These are phyloP conservation scores for Rhynchopsitta pachyrhyncha DNA, from an alignment of 2,113 vertebrate species.

Conservation along the genomic window DNA sequence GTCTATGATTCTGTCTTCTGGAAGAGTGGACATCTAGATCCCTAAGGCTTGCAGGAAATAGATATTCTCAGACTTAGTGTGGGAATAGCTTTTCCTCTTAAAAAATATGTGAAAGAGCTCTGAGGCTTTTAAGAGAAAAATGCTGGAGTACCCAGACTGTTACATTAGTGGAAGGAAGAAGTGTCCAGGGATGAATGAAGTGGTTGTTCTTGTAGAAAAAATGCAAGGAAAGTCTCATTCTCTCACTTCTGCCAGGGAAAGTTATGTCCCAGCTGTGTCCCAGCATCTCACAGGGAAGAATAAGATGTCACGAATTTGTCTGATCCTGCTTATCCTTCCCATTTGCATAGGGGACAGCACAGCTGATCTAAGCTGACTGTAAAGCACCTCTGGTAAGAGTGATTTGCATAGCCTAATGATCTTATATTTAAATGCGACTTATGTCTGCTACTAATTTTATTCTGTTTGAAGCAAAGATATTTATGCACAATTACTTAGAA, in stretches of 20 bases:
- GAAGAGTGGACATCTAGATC: not conserved
- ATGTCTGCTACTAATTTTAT: not conserved
- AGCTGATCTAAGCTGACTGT: slow-evolving; percentile 40
- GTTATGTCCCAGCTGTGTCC: not conserved
- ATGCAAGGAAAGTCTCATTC: not conserved
- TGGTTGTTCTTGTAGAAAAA: not conserved
- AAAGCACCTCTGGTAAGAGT: slow-evolving; percentile 40
- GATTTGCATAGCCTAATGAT: slow-evolving; percentile 41
- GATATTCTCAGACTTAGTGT: not conserved
- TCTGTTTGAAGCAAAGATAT: slow-evolving; percentile 9
- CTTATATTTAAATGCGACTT: slow-evolving; percentile 40
- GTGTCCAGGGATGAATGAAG: not conserved
- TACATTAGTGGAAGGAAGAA: not conserved
- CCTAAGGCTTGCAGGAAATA: not conserved
- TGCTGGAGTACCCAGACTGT: not conserved
- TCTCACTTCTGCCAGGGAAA: not conserved
- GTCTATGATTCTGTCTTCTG: not conserved
- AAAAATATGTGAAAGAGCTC: not conserved
- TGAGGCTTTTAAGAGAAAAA: not conserved
- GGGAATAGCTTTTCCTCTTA: not conserved
- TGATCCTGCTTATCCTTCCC: slow-evolving; percentile 45
- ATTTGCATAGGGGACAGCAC: slow-evolving; percentile 1
- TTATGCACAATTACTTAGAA: not conserved
- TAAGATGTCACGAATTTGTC: slow-evolving; percentile 10
- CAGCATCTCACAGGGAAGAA: not conserved